Evolutionary conservation across 1,140 invertebrate species (phyloP), one percentile per base, ranked within the genome.

Genomic region (Trachelipus rathkii): DNA sequence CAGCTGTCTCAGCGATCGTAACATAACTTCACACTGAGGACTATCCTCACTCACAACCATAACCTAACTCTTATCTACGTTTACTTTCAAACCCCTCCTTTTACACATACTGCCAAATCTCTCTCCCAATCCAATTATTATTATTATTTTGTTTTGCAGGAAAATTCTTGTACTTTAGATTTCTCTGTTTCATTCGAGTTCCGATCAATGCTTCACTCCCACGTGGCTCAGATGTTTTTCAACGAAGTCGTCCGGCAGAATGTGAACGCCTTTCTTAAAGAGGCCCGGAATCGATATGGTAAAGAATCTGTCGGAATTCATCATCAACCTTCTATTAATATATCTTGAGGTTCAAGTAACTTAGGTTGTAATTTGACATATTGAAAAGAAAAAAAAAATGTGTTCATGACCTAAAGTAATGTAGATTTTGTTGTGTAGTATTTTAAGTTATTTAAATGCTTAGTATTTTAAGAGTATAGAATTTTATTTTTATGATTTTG

Each of bases 201-300:
- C 83, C 89, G 90, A 71, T 95, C 93, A 0, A 83, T 88, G 0
- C 84, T 98, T 46, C 92, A 97, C 85, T 95, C 95, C 24, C 90
- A 95, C 81, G 83, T 99, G 72, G 91, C 95, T 0, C 91, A 94
- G 86, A 87, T 97, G 81, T 96, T 99, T 85, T 99, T 99, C 85
- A 95, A 98, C 85, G 92, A 97, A 87, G 91, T 99, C 67, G 95
- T 96, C 10, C 88, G 92, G 83, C 92, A 95, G 87, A 99, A 98
- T 94, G 95, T 98, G 83, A 89, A 90, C 80, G 95, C 96, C 7
- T 99, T 99, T 85, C 88, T 96, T 10, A 87, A 89, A 77, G 92
- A 97, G 86, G 95, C 95, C 0, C 85, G 88, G 77, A 86, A 84
- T 77, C 85, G 95, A 77, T 93, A 92, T 85, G 97, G 97, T 13